phyloP scores from a whole-genome alignment of 2,113 vertebrate genomes.

The Menura novaehollandiae region DNA sequence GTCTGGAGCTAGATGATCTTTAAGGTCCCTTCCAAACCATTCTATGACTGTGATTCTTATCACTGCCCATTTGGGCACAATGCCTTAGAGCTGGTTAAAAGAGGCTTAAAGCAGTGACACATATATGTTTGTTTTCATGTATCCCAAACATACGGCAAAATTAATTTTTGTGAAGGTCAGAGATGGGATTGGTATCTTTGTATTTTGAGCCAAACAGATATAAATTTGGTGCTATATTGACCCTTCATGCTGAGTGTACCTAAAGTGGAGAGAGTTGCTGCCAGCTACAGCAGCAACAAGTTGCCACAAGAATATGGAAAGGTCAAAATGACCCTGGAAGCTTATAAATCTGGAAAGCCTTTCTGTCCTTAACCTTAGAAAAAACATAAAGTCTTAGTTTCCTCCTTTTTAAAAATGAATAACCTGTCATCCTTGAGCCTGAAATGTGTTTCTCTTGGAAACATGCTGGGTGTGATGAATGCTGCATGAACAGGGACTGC shows the following conservation, averaged over 20 bases:
- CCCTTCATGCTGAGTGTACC: fast-evolving
- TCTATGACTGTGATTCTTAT: neutral
- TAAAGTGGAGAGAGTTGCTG: neutral
- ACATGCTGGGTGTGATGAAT: fast-evolving
- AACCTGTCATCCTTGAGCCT: neutral
- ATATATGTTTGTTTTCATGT: neutral
- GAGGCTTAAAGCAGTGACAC: neutral
- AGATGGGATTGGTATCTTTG: neutral
- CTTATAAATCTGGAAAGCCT: neutral
- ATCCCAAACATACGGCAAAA: neutral
- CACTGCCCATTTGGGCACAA: neutral
- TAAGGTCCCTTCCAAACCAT: neutral
- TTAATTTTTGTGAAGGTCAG: neutral
- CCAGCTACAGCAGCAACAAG: neutral
- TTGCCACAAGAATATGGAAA: neutral
- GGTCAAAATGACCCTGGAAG: neutral
- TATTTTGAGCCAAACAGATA: neutral
- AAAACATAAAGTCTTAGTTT: neutral
- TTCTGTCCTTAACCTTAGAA: neutral
- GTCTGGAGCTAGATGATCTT: neutral
- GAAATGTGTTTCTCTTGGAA: neutral
- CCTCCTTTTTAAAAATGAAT: neutral
- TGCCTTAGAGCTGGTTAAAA: neutral
- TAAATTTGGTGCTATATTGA: neutral
- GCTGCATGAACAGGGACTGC: fast-evolving